Conservation (phyloP, 2,113 vertebrate species). For the Eonycteris spelaea region DNA sequence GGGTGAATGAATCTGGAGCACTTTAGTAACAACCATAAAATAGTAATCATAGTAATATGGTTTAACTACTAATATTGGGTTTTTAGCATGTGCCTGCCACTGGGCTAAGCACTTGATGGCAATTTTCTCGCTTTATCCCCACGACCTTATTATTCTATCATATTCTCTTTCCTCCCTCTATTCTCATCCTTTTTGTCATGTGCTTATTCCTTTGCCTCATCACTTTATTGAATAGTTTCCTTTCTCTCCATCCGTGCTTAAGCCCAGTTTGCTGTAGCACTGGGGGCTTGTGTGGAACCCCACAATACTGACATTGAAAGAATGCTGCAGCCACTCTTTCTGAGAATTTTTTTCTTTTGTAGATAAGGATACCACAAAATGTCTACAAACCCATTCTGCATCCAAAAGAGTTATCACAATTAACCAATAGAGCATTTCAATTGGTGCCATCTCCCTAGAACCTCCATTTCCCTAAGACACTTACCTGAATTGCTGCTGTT, state of each 20-base stretch:
- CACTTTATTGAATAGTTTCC: background rate
- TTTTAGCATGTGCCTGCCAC: background rate
- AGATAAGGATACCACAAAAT: background rate
- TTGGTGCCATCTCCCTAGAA: rapidly evolving
- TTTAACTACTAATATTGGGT: background rate
- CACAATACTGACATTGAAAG: background rate
- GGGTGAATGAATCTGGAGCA: background rate
- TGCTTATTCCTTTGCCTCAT: background rate
- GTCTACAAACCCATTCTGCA: background rate
- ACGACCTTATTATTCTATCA: too few relatives aligned
- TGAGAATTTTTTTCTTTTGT: background rate
- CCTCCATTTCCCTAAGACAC: rapidly evolving
- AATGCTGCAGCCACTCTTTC: background rate
- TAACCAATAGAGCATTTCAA: background rate
- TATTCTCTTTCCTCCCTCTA: background rate
- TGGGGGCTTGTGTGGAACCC: background rate
- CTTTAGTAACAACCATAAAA: background rate
- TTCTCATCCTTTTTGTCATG: background rate
- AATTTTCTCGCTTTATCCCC: background rate
- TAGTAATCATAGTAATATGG: background rate
- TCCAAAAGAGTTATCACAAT: background rate
- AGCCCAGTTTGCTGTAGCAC: background rate
- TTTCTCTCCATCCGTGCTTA: background rate
- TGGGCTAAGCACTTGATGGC: background rate
- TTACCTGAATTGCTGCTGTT: constrained; percentile 76